Conservation (phyloP, 2,113 vertebrate genomes). For the Pelecanus crispus region DNA sequence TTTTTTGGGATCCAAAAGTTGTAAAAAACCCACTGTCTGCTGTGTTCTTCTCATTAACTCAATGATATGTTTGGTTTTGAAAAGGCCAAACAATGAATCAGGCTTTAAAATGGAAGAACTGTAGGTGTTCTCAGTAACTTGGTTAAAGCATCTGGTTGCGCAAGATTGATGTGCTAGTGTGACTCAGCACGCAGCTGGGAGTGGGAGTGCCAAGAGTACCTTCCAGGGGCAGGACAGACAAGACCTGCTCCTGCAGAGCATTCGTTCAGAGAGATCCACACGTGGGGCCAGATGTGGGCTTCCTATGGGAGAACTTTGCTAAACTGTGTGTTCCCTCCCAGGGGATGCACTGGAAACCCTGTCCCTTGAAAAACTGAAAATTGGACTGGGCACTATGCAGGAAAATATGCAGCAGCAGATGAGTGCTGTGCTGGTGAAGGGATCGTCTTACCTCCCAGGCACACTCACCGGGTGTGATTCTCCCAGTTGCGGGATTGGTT, state of each 20-base stretch:
- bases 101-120: conserved; percentile 22
- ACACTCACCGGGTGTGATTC: background rate
- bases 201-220: background rate
- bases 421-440: background rate
- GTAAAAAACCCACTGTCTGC: background rate
- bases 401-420: background rate
- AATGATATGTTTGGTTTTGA: conserved; percentile 6
- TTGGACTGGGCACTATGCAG: fast-evolving
- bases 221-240: background rate
- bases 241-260: background rate
- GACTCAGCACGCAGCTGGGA: background rate
- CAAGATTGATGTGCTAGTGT: background rate
- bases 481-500: fast-evolving
- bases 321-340: background rate
- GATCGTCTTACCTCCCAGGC: background rate
- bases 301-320: background rate
- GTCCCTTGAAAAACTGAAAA: background rate
- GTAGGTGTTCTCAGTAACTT: conserved; percentile 15
- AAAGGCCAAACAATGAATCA: conserved; percentile 54
- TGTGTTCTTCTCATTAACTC: background rate
- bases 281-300: fast-evolving
- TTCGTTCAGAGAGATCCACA: fast-evolving
- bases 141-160: background rate
- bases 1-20: background rate
- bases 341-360: background rate